Conservation (phyloP, 2,113 vertebrate species). For the Larimichthys polyactis region DNA sequence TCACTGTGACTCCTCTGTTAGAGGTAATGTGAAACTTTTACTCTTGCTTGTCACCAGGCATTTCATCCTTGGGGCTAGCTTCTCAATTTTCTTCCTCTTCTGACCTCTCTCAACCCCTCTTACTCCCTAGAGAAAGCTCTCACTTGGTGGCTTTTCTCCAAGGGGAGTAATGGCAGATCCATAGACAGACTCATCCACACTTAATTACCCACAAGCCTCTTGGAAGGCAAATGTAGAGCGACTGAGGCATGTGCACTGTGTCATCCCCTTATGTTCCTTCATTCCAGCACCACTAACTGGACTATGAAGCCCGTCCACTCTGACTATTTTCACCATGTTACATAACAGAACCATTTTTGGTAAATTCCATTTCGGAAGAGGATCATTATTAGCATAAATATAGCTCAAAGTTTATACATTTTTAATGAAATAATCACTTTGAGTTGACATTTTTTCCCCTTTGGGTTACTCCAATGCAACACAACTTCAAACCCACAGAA, state of each 20-base stretch:
- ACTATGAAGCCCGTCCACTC: slow-evolving; percentile 35
- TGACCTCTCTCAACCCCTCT: slow-evolving; percentile 57
- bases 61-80: slow-evolving; percentile 45
- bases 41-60: slow-evolving; percentile 53
- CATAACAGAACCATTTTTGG: slow-evolving; percentile 21
- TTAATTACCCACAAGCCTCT: slow-evolving; percentile 78
- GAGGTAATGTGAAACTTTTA: slow-evolving; percentile 54
- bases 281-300: slow-evolving; percentile 26
- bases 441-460: slow-evolving; percentile 47
- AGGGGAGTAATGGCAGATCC: slow-evolving; percentile 71
- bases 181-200: slow-evolving; percentile 64
- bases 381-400: slow-evolving; percentile 49
- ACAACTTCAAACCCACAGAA: slow-evolving; percentile 53
- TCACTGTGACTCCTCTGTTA: slow-evolving; percentile 50
- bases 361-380: slow-evolving; percentile 13
- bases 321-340: slow-evolving; percentile 34
- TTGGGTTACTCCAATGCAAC: slow-evolving; percentile 50
- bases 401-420: slow-evolving; percentile 36
- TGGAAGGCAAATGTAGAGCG: slow-evolving; percentile 52
- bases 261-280: slow-evolving; percentile 27
- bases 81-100: slow-evolving; percentile 39
- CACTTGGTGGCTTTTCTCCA: slow-evolving; percentile 73
- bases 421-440: slow-evolving; percentile 64
- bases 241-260: slow-evolving; percentile 42
- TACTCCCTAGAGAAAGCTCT: slow-evolving; percentile 59